Percentiles rank a stretch among this genome's conserved stretches.
Conservation (phyloP, 2,888 invertebrate genomes). For the Patella depressa region DNA sequence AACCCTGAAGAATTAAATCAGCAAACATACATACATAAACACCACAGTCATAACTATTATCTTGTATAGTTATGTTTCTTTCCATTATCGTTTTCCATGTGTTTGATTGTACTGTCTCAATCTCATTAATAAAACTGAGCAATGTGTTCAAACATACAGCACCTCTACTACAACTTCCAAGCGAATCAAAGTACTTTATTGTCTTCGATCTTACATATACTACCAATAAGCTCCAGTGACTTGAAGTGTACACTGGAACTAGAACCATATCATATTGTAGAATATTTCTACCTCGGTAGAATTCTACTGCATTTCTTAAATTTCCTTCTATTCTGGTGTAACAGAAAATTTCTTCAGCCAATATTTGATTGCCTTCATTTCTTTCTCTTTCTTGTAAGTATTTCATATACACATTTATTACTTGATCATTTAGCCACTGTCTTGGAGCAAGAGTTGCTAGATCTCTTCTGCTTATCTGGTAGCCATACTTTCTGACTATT, state of each 20-base stretch:
- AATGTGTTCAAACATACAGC: neutral
- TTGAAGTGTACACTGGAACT: no score
- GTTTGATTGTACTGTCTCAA: neutral
- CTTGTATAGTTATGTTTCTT: neutral
- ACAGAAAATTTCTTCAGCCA: no score
- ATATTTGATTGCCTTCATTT: neutral
- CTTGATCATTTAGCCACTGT: no score
- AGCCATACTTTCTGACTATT: no score
- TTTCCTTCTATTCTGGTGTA: no score
- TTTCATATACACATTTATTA: neutral
- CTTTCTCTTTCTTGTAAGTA: neutral
- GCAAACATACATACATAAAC: neutral
- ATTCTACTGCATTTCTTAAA: no score
- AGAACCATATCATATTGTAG: no score
- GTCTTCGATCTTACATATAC: neutral
- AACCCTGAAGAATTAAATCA: neutral
- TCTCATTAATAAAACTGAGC: neutral
- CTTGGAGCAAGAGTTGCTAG: no score
- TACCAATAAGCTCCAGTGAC: neutral
- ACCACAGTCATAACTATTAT: neutral
- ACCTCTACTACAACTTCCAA: neutral
- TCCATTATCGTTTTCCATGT: neutral
- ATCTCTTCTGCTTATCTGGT: no score
- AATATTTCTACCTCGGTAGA: no score
- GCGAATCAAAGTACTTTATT: neutral